These are phyloP conservation scores for Hirtodrosophila trivittata DNA, from an alignment of 2,888 invertebrate genomes.

Conservation along the genomic window DNA sequence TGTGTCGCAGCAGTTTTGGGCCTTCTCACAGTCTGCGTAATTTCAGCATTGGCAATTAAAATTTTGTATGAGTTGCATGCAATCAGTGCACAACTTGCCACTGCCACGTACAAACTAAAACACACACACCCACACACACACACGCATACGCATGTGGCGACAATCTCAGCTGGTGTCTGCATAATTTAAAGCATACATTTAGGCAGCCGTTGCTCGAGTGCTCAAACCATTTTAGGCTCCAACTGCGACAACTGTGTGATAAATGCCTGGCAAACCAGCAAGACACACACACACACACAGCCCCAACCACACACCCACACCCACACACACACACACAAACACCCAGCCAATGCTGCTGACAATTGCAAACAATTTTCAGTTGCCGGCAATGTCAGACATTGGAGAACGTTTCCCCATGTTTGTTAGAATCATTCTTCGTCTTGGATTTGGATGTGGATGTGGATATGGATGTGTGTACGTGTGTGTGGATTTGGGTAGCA, in stretches of 20 bases:
- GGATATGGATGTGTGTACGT: no score
- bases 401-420: conserved; percentile 38
- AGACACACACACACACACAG: conserved; percentile 17
- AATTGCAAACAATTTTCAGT: conserved; percentile 64
- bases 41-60: conserved; percentile 81
- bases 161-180: conserved; percentile 78
- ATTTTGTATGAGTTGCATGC: conserved; percentile 81
- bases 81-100: conserved; percentile 71
- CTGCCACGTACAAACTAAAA: conserved; percentile 48
- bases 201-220: conserved; percentile 61
- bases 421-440: conserved; percentile 63
- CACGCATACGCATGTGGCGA: conserved; percentile 35
- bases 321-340: conserved; percentile 8
- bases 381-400: conserved; percentile 37
- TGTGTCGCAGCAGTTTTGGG: conserved; percentile 22
- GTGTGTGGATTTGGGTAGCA: conserved; percentile 14
- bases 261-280: conserved; percentile 63
- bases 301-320: conserved; percentile 11
- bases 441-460: conserved; percentile 35
- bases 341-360: conserved; percentile 43
- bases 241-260: conserved; percentile 71
- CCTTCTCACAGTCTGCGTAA: conserved; percentile 57
- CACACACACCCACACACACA: conserved; percentile 18
- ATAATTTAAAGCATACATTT: conserved; percentile 80
- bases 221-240: conserved; percentile 44